Evolutionary conservation across 1,140 invertebrate genomes (phyloP), one percentile per base, ranked within the genome.

Genomic region (Trachelipus rathkii): DNA sequence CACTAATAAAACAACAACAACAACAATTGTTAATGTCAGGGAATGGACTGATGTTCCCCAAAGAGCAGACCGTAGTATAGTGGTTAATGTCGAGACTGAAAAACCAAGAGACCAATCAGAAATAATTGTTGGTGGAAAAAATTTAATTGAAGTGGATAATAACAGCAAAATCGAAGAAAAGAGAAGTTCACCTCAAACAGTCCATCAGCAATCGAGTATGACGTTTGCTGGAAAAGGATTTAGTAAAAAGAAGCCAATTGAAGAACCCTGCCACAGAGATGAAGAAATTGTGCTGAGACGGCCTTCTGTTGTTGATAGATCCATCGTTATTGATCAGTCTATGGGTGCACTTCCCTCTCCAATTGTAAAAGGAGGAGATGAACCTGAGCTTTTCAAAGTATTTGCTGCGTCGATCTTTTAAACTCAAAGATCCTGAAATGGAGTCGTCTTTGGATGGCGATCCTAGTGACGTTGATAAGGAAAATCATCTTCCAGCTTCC

Each of bases 371-470:
- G 87, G 88, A 75, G 89, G 91, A 73, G 89, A 91, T 67, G 90
- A 91, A 83, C 91, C 91, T 0, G 92, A 93, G 83, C 83, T 93
- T 33, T 89, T 92, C 87, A 92, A 92, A 85, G 92, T 93, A 0
- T 93, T 93, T 83, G 91, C 91, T n/a, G 0, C 85, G 92, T 53
- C 85, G 91, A 74, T 93, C 92, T 3, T 85, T 93, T 0, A 93
- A 93, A 84, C 84, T 92, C 6, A 91, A 90, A 84, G 91, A 92
- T 81, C 84, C 83, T 9, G 90, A 91, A 79, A 87, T 71, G 80
- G 81, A 77, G 82, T 84, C 79, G 83, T 84, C 19, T 19, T 15
- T 60, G 11, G 11, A 60, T 0, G 3, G 8, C 11, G 50, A 60
- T 15, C 50, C 50, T 60, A 19, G 50, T 60, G 50, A 60, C 8